Evolutionary conservation across 2,888 invertebrate species (phyloP).

Genomic region (Chaitophorus viminalis): DNA sequence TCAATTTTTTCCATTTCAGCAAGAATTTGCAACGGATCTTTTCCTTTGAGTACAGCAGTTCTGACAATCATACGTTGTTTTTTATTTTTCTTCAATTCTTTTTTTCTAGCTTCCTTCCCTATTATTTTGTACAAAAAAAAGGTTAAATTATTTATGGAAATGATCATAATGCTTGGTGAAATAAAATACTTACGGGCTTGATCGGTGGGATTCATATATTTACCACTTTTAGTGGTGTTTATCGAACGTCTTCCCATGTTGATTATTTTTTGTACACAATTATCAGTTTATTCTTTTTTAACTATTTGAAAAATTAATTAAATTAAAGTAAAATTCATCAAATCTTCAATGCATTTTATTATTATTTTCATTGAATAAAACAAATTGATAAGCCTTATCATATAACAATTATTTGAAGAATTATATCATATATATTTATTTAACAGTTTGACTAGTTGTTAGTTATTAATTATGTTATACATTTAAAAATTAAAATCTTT

Average conservation of each 20-base stretch:
- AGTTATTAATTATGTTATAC: no score
- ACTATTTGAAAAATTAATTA: background rate
- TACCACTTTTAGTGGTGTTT: slow-evolving; percentile 99
- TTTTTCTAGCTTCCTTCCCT: slow-evolving; percentile 97
- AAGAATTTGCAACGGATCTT: slow-evolving; percentile 94
- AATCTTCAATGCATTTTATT: background rate
- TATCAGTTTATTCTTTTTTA: background rate
- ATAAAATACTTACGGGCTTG: slow-evolving; percentile 91
- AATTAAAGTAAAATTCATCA: background rate
- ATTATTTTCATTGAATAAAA: slow-evolving; percentile 6
- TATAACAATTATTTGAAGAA: background rate
- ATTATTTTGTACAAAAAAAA: slow-evolving; percentile 64
- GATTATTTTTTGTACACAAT: slow-evolving; percentile 14
- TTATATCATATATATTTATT: no score
- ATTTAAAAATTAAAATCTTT: no score
- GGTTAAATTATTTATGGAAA: background rate
- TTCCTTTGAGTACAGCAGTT: slow-evolving; percentile 96
- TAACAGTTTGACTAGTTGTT: no score
- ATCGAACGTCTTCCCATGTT: slow-evolving; percentile 96
- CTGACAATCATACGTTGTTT: slow-evolving; percentile 95
- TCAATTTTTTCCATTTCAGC: slow-evolving; percentile 97
- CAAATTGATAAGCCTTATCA: slow-evolving; percentile 38
- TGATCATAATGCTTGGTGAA: background rate
- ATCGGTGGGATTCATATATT: slow-evolving; percentile 99
- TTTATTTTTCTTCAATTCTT: slow-evolving; percentile 98